phyloP scores from a whole-genome alignment of 53 echinoderm and acorn worm genomes.

The Henricia sp. region DNA sequence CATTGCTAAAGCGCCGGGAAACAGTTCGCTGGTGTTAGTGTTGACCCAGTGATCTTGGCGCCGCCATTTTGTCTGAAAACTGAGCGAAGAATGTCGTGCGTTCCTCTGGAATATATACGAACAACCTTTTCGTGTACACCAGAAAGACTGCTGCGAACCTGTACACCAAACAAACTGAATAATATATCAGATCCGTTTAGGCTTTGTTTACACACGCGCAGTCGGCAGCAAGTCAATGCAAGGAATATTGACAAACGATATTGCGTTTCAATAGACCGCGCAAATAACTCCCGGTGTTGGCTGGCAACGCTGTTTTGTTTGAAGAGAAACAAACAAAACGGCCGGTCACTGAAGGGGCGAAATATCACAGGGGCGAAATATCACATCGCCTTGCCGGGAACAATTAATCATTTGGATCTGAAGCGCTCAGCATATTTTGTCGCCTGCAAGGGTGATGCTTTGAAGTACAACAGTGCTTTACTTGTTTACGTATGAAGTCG shows the following conservation, averaged over 20 bases:
- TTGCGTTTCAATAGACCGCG: not conserved
- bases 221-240: constrained; percentile 24
- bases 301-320: constrained; percentile 42
- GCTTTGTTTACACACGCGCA: constrained; percentile 39
- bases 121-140: not conserved
- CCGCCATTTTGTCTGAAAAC: no score
- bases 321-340: not conserved
- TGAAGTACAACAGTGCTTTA: no score
- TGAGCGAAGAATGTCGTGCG: not conserved
- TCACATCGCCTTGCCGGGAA: no score
- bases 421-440: no score
- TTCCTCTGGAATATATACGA: not conserved
- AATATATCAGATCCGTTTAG: not conserved
- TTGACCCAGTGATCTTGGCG: no score
- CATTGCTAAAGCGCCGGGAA: no score
- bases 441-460: no score
- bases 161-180: not conserved
- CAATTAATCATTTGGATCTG: no score
- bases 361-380: not conserved
- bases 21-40: no score
- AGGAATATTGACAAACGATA: constrained; percentile 14
- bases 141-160: not conserved
- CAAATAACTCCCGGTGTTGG: not conserved
- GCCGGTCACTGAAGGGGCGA: not conserved
- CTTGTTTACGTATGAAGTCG: no score